phyloP scores from a whole-genome alignment of 2,888 invertebrate species.

The Apoda limacodes region DNA sequence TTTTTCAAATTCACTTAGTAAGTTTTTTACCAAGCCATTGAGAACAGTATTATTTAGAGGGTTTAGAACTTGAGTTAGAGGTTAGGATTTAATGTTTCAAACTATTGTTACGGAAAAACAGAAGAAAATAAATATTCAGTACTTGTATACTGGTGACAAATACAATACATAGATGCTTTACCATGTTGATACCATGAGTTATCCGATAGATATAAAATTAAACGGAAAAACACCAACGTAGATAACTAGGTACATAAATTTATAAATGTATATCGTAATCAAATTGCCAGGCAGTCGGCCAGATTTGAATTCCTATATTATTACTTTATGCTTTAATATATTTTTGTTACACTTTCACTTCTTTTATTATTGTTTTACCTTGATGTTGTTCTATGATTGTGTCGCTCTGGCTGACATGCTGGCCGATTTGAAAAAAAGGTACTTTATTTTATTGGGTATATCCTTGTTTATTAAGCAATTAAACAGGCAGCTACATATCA shows the following conservation, averaged over 20 bases:
- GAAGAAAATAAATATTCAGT: conserved; percentile 51
- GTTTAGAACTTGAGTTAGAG: conserved; percentile 56
- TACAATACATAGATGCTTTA: conserved; percentile 31
- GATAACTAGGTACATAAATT: conserved; percentile 55
- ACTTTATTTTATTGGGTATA: too few relatives aligned
- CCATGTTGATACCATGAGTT: conserved; percentile 38
- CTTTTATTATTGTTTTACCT: conserved; percentile 49
- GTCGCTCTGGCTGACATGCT: conserved; percentile 39
- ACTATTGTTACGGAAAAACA: conserved; percentile 6
- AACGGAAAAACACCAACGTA: conserved; percentile 66
- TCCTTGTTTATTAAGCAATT: too few relatives aligned
- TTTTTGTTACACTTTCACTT: conserved; percentile 55
- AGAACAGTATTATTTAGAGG: conserved; percentile 69
- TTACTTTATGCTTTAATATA: conserved; percentile 51
- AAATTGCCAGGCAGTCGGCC: conserved; percentile 33
- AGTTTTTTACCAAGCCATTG: conserved; percentile 68
- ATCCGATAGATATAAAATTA: conserved; percentile 50
- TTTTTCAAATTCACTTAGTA: conserved; percentile 46
- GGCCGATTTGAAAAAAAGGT: conserved; percentile 27
- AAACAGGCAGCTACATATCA: too few relatives aligned
- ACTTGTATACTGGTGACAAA: conserved; percentile 44
- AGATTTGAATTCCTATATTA: conserved; percentile 37
- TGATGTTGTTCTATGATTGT: conserved; percentile 30
- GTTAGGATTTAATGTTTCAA: conserved; percentile 40
- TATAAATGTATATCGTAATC: conserved; percentile 38